These are phyloP conservation scores for Hippocampus guttulatus DNA, from an alignment of 2,113 vertebrate species.

Conservation along the genomic window DNA sequence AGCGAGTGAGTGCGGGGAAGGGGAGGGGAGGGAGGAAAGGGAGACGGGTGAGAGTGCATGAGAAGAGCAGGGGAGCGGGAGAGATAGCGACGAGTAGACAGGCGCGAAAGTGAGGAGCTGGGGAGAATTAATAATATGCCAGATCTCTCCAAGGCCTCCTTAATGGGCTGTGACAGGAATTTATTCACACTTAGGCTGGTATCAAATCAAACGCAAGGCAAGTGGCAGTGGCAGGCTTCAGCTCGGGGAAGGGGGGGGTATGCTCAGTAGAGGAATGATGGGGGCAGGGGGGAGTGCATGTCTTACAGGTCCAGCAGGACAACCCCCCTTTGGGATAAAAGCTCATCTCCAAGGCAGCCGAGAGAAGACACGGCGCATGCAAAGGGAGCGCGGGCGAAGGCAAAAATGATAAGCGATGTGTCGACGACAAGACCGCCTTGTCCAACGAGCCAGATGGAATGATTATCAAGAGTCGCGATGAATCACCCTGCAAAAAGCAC, in stretches of 20 bases:
- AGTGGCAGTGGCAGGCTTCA: slow-evolving; percentile 61
- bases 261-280: slow-evolving; percentile 12
- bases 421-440: slow-evolving; percentile 45
- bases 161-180: slow-evolving; percentile 80
- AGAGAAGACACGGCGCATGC: slow-evolving; percentile 25
- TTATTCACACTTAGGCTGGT: slow-evolving; percentile 78
- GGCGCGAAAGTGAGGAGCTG: slow-evolving; percentile 56
- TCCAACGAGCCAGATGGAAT: slow-evolving; percentile 63
- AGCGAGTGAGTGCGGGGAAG: slow-evolving; percentile 36
- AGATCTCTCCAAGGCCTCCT: slow-evolving; percentile 77
- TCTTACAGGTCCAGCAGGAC: slow-evolving; percentile 20
- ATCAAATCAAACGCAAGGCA: slow-evolving; percentile 73
- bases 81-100: slow-evolving; percentile 29
- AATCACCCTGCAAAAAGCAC: slow-evolving; percentile 60
- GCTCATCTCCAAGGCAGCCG: slow-evolving; percentile 38
- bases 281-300: slow-evolving; percentile 22
- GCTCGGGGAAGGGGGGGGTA: slow-evolving; percentile 25
- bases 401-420: slow-evolving; percentile 53
- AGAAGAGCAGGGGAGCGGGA: slow-evolving; percentile 21
- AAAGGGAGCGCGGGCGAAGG: slow-evolving; percentile 10
- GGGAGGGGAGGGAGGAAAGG: slow-evolving; percentile 14
- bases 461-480: slow-evolving; percentile 62
- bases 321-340: slow-evolving; percentile 16
- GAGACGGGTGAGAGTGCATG: slow-evolving; percentile 13
- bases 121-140: slow-evolving; percentile 77